Percentiles rank a stretch among this genome's conserved stretches.
Evolutionary conservation across 2,113 vertebrate genomes (phyloP).

Genomic region (Poeciliopsis retropinna): DNA sequence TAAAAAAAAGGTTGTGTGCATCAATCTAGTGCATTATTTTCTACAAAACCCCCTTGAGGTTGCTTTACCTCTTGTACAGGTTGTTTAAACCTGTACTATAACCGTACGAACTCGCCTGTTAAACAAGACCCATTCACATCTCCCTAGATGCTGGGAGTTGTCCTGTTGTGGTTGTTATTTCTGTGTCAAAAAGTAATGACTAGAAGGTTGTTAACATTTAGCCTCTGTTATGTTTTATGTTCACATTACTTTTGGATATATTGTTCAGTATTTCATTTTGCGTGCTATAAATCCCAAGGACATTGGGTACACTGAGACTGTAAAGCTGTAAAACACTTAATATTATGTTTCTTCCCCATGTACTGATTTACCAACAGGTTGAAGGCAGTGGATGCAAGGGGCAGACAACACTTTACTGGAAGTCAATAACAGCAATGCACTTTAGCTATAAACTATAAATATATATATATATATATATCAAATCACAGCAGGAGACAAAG

Average conservation of each 20-base stretch:
- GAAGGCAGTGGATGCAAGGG: too few species aligned
- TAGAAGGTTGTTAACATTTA: slow-evolving; percentile 42
- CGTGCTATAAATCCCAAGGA: slow-evolving; percentile 43
- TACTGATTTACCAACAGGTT: too few species aligned
- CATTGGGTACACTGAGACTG: slow-evolving; percentile 25
- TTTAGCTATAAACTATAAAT: too few species aligned
- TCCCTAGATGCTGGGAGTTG: not conserved
- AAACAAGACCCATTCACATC: slow-evolving; percentile 22
- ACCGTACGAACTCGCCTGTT: not conserved
- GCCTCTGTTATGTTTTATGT: slow-evolving; percentile 41
- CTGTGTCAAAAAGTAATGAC: slow-evolving; percentile 21
- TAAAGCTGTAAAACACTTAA: slow-evolving; percentile 39
- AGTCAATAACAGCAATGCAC: too few species aligned
- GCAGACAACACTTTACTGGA: too few species aligned
- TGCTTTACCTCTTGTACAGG: not conserved
- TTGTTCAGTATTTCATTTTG: not conserved
- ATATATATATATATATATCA: too few species aligned
- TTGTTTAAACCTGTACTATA: slow-evolving; percentile 25
- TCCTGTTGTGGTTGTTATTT: slow-evolving; percentile 25
- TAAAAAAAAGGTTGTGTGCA: slow-evolving; percentile 14
- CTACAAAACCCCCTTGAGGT: slow-evolving; percentile 8
- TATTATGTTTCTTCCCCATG: not conserved
- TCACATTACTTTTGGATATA: slow-evolving; percentile 25
- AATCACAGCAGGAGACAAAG: too few species aligned
- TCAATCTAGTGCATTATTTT: slow-evolving; percentile 22